These are phyloP conservation scores for Pantherophis alleghaniensis DNA, from an alignment of 2,797 vertebrate genomes.

Conservation along the genomic window DNA sequence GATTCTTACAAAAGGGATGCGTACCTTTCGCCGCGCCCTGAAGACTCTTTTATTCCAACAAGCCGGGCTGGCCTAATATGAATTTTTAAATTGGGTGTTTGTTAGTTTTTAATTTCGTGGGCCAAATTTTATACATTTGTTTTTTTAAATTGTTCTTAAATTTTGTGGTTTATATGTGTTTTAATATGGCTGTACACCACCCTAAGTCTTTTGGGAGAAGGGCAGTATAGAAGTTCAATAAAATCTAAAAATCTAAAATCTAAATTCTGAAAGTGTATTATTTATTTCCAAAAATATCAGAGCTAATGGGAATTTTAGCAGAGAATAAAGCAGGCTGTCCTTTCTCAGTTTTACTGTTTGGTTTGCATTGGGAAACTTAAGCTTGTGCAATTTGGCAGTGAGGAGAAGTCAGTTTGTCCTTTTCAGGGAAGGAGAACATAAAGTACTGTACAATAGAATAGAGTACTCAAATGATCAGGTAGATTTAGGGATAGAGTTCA, in stretches of 20 bases:
- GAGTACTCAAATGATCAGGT: not conserved
- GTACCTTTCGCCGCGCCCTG: too few relatives aligned
- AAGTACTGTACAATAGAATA: not conserved
- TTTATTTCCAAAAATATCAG: not conserved
- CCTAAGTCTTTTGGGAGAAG: too few relatives aligned
- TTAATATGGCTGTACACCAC: too few relatives aligned
- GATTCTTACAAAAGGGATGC: not conserved
- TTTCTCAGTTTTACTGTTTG: not conserved
- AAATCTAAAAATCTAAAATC: too few relatives aligned
- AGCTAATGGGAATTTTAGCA: not conserved
- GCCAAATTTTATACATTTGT: too few relatives aligned
- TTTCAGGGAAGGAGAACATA: not conserved
- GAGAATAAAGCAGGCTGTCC: not conserved
- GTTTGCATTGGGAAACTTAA: not conserved
- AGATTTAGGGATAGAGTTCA: not conserved
- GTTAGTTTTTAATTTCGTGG: too few relatives aligned
- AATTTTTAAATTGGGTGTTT: too few relatives aligned
- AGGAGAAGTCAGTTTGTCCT: not conserved
- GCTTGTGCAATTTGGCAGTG: not conserved
- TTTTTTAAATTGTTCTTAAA: too few relatives aligned
- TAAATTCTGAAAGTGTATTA: not conserved
- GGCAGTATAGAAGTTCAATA: too few relatives aligned
- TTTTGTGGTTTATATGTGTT: too few relatives aligned
- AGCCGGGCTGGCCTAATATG: too few relatives aligned
- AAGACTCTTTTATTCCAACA: too few relatives aligned